Conservation (phyloP, 2,113 vertebrate species). For the Etheostoma spectabile region DNA sequence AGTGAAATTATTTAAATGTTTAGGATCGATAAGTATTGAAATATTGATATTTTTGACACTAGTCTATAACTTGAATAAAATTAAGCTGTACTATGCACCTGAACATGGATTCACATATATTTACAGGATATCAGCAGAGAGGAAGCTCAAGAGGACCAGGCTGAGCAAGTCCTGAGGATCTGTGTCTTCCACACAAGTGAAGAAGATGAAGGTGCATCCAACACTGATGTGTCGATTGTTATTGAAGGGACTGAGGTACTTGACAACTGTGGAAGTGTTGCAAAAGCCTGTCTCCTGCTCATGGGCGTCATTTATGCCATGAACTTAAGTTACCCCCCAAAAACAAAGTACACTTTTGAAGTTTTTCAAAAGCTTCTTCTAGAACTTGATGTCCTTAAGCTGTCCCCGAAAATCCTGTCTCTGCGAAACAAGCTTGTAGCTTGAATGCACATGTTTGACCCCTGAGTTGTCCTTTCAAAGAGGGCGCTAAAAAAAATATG, state of each 20-base stretch:
- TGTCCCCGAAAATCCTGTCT: neutral
- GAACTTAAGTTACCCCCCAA: neutral
- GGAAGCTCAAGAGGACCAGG: constrained; percentile 6
- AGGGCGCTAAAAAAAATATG: too few relatives aligned
- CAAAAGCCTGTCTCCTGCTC: constrained; percentile 3
- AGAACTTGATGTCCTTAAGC: neutral
- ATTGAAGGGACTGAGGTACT: neutral
- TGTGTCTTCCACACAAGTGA: neutral
- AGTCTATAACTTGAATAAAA: neutral
- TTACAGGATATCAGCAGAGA: constrained; percentile 19
- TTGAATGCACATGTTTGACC: too few relatives aligned
- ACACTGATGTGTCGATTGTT: neutral
- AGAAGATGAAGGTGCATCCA: neutral
- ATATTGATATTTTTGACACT: constrained; percentile 1
- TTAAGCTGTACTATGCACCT: constrained; percentile 5
- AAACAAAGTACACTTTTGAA: neutral
- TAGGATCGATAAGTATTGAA: neutral
- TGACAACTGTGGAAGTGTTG: constrained; percentile 2
- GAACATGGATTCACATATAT: constrained; percentile 21
- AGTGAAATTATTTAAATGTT: too few relatives aligned
- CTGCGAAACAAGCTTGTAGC: neutral
- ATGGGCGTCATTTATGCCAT: constrained; percentile 1
- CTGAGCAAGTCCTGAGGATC: neutral
- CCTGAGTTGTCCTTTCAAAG: too few relatives aligned
- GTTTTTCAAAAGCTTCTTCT: neutral